Evolutionary conservation across 2,113 vertebrate species (phyloP), one percentile per base, ranked within the genome.

Genomic region (Argyrosomus japonicus): DNA sequence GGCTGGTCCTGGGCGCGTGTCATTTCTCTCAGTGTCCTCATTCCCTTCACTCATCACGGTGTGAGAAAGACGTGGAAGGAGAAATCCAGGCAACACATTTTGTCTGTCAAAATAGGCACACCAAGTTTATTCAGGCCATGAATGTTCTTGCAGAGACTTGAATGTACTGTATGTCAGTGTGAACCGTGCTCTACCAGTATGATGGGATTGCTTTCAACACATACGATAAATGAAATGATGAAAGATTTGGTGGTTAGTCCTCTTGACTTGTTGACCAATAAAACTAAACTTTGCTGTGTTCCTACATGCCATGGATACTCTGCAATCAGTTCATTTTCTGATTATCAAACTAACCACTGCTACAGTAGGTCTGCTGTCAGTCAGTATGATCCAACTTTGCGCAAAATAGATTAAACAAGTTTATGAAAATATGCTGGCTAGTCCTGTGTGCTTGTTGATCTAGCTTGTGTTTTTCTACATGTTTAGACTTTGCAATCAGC

Each of bases 351-450:
- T 67, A 60, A 77, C 60, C 50, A 27, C 56, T 50, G 56, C 72
- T 43, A 56, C 21, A 70, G 48, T 50, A n/a, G 15, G 21, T 70
- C 36, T 64, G 73, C 67, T 75, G 65, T 63, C 57, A 61, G 48
- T 67, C 62, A 56, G 25, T 62, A 47, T 61, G 23, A 84, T 67
- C 51, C n/a, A 58, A 65, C 43, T 48, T 56, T 64, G 50, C 53
- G 71, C 79, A 72, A 77, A 71, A 65, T 83, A 57, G 48, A 70
- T 64, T 68, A 75, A 62, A 75, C 64, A 32, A 69, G 63, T 48
- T 18, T 62, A 36, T 82, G 57, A 68, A 76, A 70, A 57, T 25
- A 47, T 45, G 25, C 32, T 23, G 54, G 21, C 4, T 62, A 48
- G 64, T 54, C 10, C 50, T 56, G 64, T 56, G 56, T 63, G 14